Percentiles rank a stretch among this genome's conserved stretches.
phyloP scores from a whole-genome alignment of 1,140 invertebrate species.

The Macrobrachium nipponense region DNA sequence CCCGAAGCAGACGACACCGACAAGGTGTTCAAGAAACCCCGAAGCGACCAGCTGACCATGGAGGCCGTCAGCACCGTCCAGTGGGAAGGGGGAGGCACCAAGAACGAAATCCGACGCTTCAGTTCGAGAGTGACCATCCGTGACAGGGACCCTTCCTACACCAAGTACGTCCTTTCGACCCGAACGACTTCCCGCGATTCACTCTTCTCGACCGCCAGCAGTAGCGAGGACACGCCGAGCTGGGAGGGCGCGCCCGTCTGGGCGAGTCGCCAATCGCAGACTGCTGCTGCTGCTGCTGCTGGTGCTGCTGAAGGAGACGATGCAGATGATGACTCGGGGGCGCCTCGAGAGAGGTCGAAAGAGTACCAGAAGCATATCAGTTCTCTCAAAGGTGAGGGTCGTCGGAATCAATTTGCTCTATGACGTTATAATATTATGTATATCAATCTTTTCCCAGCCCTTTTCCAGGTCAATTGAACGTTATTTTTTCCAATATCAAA shows the following conservation, averaged over 20 bases:
- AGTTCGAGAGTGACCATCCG: constrained; percentile 38
- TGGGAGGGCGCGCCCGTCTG: constrained; percentile 37
- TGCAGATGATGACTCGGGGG: constrained; percentile 73
- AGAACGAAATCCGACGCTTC: constrained; percentile 33
- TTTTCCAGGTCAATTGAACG: too few species aligned
- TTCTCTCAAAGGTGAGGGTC: constrained; percentile 81
- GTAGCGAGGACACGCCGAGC: constrained; percentile 37
- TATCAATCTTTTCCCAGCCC: too few species aligned
- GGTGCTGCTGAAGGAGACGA: constrained; percentile 73
- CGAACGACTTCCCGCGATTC: constrained; percentile 49
- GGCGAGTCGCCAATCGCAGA: constrained; percentile 33
- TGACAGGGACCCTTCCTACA: constrained; percentile 47
- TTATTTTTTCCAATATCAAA: too few species aligned
- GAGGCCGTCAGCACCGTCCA: constrained; percentile 44
- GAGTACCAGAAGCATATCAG: constrained; percentile 88
- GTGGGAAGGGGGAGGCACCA: constrained; percentile 27
- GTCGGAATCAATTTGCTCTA: background rate
- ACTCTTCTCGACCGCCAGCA: constrained; percentile 51
- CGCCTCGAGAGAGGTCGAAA: constrained; percentile 77
- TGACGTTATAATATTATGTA: too few species aligned
- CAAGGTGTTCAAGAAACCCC: constrained; percentile 29
- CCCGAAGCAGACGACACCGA: constrained; percentile 8
- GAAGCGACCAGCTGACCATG: constrained; percentile 26
- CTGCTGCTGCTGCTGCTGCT: constrained; percentile 65
- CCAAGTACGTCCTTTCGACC: constrained; percentile 50